These are phyloP conservation scores for Agrypnus murinus DNA, from an alignment of 2,888 invertebrate species.

Conservation along the genomic window DNA sequence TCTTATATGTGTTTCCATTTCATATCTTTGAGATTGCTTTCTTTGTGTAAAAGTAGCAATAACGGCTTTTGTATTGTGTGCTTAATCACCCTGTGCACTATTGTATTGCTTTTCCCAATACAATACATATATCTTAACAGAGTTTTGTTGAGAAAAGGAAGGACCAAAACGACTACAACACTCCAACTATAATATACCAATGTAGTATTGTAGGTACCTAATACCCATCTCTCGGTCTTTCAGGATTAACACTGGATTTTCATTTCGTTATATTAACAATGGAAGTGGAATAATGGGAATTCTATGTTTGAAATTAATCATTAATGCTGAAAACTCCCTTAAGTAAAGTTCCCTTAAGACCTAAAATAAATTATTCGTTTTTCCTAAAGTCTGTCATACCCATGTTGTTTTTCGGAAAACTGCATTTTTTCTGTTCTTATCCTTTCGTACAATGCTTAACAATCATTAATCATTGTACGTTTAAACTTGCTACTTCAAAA, in stretches of 20 bases:
- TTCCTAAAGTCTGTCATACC: no score
- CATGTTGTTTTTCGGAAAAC: no score
- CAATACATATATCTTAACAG: conserved; percentile 4
- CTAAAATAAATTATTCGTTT: no score
- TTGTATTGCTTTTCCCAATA: conserved; percentile 31
- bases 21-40: conserved; percentile 39
- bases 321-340: neutral
- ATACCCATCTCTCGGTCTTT: conserved; percentile 2
- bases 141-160: conserved; percentile 24
- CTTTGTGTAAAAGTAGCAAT: conserved; percentile 37
- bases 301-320: neutral
- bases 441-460: neutral
- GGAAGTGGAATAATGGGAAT: neutral
- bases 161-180: conserved; percentile 11
- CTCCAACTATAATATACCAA: neutral
- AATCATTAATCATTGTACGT: conserved; percentile 37
- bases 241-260: neutral
- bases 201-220: neutral
- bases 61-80: conserved; percentile 35
- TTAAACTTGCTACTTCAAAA: conserved; percentile 30
- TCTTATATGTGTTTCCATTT: conserved; percentile 45
- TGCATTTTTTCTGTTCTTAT: no score
- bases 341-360: no score
- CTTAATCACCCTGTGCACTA: conserved; percentile 36
- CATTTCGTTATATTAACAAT: conserved; percentile 8